Conservation (phyloP, 2,113 vertebrate species). For the Cathartes aura region DNA sequence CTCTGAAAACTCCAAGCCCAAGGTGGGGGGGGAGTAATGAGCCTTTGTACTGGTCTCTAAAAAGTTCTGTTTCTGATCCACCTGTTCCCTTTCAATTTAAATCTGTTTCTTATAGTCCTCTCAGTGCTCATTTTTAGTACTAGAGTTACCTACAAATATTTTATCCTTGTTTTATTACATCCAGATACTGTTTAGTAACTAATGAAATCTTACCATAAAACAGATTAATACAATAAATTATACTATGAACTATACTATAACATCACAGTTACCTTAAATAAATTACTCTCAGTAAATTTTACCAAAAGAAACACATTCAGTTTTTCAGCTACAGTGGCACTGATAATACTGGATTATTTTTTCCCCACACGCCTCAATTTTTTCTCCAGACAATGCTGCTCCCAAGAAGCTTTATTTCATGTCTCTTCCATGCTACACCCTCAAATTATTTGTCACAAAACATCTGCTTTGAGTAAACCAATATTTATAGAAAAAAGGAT, state of each 20-base stretch:
- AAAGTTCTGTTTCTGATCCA: background rate
- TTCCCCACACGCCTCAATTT: background rate
- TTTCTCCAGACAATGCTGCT: background rate
- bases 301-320: background rate
- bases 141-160: background rate
- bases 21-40: background rate
- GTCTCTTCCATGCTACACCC: background rate
- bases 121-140: background rate
- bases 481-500: background rate
- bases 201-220: background rate
- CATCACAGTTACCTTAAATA: background rate
- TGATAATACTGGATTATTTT: background rate
- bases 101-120: background rate
- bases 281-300: background rate
- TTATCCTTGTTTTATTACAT: background rate
- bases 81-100: background rate
- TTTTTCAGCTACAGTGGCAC: background rate
- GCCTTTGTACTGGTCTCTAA: background rate
- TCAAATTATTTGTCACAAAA: slow-evolving; percentile 13
- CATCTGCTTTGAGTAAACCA: slow-evolving; percentile 25
- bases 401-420: background rate
- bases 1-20: background rate
- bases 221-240: background rate
- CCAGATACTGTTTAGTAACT: background rate
- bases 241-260: background rate